phyloP scores from a whole-genome alignment of 2,888 invertebrate genomes.

The Andrena bucephala region DNA sequence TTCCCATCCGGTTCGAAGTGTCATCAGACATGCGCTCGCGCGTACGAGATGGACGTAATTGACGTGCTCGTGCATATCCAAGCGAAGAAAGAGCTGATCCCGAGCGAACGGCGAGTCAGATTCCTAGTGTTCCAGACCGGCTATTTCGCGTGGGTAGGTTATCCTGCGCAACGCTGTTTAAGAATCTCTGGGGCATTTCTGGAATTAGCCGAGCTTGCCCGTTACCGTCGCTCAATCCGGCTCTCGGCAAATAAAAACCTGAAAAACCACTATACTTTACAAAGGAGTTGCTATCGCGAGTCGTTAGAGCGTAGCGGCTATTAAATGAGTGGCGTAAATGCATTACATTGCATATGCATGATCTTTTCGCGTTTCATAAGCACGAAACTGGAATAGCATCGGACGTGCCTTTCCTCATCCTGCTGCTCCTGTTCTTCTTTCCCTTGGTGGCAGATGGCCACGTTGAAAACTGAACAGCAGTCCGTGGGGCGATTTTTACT shows the following conservation, averaged over 20 bases:
- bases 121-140: constrained; percentile 8
- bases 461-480: constrained; percentile 4
- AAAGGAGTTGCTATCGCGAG: constrained; percentile 49
- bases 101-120: constrained; percentile 1
- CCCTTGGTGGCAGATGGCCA: not conserved
- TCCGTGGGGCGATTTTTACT: not conserved
- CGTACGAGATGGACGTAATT: constrained; percentile 70
- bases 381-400: constrained; percentile 45
- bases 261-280: constrained; percentile 15
- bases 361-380: constrained; percentile 40
- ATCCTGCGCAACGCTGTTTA: not conserved
- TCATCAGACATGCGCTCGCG: constrained; percentile 80
- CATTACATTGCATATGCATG: constrained; percentile 67
- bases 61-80: constrained; percentile 67
- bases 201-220: constrained; percentile 11
- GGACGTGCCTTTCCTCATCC: constrained; percentile 38
- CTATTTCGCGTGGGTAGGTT: not conserved
- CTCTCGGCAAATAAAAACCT: constrained; percentile 36
- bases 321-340: constrained; percentile 64
- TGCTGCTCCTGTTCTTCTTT: not conserved
- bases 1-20: constrained; percentile 75
- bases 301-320: constrained; percentile 43
- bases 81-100: constrained; percentile 35
- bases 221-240: not conserved
- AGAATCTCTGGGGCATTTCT: not conserved